Evolutionary conservation across 2,888 invertebrate genomes (phyloP).

Genomic region (Drosophila pegasa): DNA sequence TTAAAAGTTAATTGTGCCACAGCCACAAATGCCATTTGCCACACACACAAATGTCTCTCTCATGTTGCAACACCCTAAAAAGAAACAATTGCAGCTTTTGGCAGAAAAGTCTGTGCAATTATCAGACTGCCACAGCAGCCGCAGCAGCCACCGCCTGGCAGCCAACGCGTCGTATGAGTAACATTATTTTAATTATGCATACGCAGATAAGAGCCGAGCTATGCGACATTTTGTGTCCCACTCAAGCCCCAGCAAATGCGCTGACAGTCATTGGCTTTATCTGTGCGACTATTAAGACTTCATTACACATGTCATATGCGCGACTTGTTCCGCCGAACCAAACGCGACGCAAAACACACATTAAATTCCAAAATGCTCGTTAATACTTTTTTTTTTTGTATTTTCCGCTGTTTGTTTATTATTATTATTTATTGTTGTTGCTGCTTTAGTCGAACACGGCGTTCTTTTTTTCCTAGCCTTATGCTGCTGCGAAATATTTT

Average conservation of each 20-base stretch:
- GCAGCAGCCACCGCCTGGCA: too few species aligned
- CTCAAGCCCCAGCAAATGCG: conserved; percentile 13
- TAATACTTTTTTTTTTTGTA: conserved; percentile 41
- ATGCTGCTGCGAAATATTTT: conserved; percentile 72
- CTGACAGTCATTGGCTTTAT: conserved; percentile 67
- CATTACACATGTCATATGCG: conserved; percentile 81
- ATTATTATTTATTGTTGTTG: conserved; percentile 31
- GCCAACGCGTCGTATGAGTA: conserved; percentile 70
- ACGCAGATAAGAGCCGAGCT: conserved; percentile 39
- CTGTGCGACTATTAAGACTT: conserved; percentile 76
- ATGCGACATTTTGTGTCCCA: conserved; percentile 57
- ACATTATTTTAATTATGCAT: conserved; percentile 75
- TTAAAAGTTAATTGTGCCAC: conserved; percentile 29
- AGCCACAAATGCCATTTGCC: conserved; percentile 29
- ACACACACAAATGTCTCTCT: conserved; percentile 3
- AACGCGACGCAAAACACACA: conserved; percentile 53
- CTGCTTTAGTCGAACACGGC: conserved; percentile 17
- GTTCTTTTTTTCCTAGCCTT: conserved; percentile 14
- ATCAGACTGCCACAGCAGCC: conserved; percentile 50
- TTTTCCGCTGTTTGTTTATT: conserved; percentile 11
- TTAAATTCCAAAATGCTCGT: conserved; percentile 70
- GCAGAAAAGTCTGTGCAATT: conserved; percentile 49
- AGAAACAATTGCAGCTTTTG: conserved; percentile 26
- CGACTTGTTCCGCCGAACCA: conserved; percentile 32
- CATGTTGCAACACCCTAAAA: conserved; percentile 36